phyloP scores from a whole-genome alignment of 53 echinoderm and acorn worm genomes.

The Apostichopus leukothele region DNA sequence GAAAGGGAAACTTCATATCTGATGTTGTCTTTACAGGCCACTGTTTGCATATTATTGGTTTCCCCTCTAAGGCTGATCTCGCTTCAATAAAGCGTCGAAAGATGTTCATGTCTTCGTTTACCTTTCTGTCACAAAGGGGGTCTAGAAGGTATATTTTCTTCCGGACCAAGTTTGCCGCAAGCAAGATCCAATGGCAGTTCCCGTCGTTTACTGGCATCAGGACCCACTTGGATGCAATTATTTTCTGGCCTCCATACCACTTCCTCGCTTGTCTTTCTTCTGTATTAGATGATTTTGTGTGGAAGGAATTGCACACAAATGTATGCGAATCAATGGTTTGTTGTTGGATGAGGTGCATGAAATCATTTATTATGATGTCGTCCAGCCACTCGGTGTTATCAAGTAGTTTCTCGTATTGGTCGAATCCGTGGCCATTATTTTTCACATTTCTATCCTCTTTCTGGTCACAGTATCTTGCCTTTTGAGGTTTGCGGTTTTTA shows the following conservation, averaged over 20 bases:
- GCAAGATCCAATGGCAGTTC: background rate
- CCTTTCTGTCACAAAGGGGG: background rate
- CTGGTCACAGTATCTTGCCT: background rate
- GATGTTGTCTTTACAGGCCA: background rate
- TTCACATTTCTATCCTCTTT: background rate
- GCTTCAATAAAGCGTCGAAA: background rate
- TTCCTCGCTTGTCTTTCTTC: background rate
- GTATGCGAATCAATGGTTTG: background rate
- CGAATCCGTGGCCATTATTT: background rate
- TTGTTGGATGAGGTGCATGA: background rate
- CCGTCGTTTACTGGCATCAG: background rate
- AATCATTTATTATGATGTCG: slow-evolving; percentile 9
- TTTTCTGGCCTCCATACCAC: background rate
- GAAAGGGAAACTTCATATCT: background rate
- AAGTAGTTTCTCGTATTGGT: background rate
- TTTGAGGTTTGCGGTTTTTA: background rate
- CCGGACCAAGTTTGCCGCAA: background rate
- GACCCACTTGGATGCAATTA: background rate
- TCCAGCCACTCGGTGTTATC: background rate
- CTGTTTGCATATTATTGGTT: slow-evolving; percentile 13
- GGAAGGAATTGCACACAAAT: slow-evolving; percentile 26
- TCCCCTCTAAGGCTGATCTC: slow-evolving; percentile 19
- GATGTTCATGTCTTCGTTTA: background rate
- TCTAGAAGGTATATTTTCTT: slow-evolving; percentile 10
- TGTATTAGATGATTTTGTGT: background rate